These are phyloP conservation scores for Dendroctonus ponderosae DNA, from an alignment of 1,140 invertebrate genomes.

Conservation along the genomic window DNA sequence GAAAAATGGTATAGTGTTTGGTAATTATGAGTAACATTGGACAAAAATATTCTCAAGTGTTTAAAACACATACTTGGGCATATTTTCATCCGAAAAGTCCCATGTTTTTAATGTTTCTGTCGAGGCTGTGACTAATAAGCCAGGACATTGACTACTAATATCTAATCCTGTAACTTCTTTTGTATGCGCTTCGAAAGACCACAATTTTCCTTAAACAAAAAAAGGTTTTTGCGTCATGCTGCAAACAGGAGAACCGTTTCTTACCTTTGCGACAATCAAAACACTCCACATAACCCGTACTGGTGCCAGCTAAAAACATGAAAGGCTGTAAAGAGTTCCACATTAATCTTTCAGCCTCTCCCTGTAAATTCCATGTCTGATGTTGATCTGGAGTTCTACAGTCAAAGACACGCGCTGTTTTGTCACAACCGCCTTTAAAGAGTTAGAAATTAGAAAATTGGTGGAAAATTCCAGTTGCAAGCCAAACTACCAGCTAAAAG, in stretches of 20 bases:
- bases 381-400: slow-evolving; percentile 66
- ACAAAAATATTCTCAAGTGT: background rate
- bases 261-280: slow-evolving; percentile 70
- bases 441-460: slow-evolving; percentile 2
- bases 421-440: slow-evolving; percentile 57
- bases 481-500: slow-evolving; percentile 69
- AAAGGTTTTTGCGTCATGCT: background rate
- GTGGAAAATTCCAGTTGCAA: slow-evolving; percentile 1
- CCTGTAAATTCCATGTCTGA: slow-evolving; percentile 69
- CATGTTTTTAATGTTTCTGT: slow-evolving; percentile 75
- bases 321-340: slow-evolving; percentile 80
- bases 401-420: slow-evolving; percentile 72
- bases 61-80: slow-evolving; percentile 22
- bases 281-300: slow-evolving; percentile 74
- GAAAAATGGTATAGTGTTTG: background rate
- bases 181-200: slow-evolving; percentile 74
- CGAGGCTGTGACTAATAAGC: slow-evolving; percentile 70
- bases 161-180: slow-evolving; percentile 78
- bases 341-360: slow-evolving; percentile 84
- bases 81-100: slow-evolving; percentile 58
- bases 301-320: slow-evolving; percentile 75
- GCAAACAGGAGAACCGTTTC: background rate
- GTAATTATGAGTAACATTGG: background rate
- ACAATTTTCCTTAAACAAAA: slow-evolving; percentile 61
- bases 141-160: slow-evolving; percentile 65